Base-by-base conservation (phyloP, 2,888 invertebrate species). In the Odontomyia ornata region DNA sequence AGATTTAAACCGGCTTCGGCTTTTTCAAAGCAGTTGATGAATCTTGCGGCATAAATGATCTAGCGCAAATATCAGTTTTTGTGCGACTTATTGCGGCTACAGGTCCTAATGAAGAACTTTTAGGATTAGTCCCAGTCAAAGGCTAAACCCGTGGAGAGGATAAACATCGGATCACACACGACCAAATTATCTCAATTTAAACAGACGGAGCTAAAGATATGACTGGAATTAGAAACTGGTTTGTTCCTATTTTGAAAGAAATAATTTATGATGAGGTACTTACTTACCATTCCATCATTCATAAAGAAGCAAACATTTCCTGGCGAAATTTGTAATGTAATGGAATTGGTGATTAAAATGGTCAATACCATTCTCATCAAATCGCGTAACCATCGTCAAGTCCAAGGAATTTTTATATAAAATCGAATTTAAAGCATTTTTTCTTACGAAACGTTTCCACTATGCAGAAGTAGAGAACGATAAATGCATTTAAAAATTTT, bases 11-110 rank as follows among this genome's bases (percentile, higher is more conserved):
- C 80, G 77, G 78, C 77, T 81, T 82, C 82, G 46, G 82, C 80
- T 43, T 79, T 82, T 81, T 82, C 80, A 81, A 57, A 78, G 81
- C 81, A 75, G 78, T 81, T 60, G 80, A 81, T 79, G 81, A 81
- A 81, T 82, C 81, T 81, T 82, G 80, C 76, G 81, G 81, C 80
- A 82, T 82, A 82, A 82, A 82, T 79, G 80, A 82, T 77, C 82
- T 81, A 75, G 81, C 81, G 62, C 25, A 62, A 36, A 36, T 36
- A 5, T 36, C 36, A 36, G 5, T 36, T 36, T 36, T 9, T 36
- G 36, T 36, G n/a, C 13, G 57, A 57, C 23, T 62, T 21, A 62
- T 62, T 21, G 4, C 11, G 15, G 3, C 21, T 36, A 7, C 62
- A 62, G 62, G 62, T 15, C 62, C 62, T 62, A 62, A 62, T 13